Evolutionary conservation across 2,113 vertebrate genomes (phyloP), one percentile per base, ranked within the genome.

Genomic region (Hassar affinis): DNA sequence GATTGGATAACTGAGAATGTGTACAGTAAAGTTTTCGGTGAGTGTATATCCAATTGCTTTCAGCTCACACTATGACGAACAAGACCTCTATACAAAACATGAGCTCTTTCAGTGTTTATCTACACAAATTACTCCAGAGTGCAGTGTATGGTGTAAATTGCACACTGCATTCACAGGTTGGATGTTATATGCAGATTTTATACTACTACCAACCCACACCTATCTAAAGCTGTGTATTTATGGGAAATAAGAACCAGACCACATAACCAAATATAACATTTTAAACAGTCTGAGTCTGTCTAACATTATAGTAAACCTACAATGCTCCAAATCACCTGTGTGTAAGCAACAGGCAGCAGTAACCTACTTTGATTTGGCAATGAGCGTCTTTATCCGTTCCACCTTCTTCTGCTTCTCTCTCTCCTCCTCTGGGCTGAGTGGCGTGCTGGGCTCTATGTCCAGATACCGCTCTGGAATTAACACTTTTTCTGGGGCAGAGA

Each of bases 381-480:
- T 98, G 61, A 99, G 96, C 0, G 96, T 97, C 90, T 98, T 99
- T 92, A 99, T 99, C 82, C 97, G 93, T 79, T 98, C 97, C 88
- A 99, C 94, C 85, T 99, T 99, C 93, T 96, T 98, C 93, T 97
- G 95, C 90, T 99, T 98, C 89, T 98, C 97, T 88, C 93, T 95
- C 90, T 95, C 88, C 89, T 99, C 97, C 91, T 98, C 97, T 0
- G 97, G 96, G 85, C 98, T 98, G 49, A 99, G 93, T 0, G 96
- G 97, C 0, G 86, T 86, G 27, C 92, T 93, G 0, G 96, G 95
- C 83, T 98, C 97, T 78, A 94, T 78, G 6, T 98, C 96, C 38
- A 97, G 72, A 85, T 97, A 97, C 8, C 96, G 92, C 83, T 98
- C 98, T 0, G 97, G 96, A 86, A 98, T 98, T 87, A 96, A 64